Base-by-base conservation (phyloP, 2,888 invertebrate genomes). In the Morpho deidamia region DNA sequence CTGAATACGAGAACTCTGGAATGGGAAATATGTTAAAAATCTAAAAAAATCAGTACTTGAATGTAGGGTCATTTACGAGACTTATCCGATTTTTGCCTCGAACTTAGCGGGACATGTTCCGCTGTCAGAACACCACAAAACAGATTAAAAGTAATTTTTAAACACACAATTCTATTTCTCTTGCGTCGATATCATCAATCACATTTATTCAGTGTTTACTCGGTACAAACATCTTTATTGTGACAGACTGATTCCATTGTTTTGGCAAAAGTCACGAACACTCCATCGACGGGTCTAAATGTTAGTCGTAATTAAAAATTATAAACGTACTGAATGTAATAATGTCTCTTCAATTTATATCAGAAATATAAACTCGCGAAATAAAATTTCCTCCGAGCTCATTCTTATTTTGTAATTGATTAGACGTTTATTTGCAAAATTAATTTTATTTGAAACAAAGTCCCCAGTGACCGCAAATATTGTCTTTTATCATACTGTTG, bases 221-320 rank as follows among this genome's bases (percentile, higher is more conserved):
- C 76, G 74, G 67, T 74, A 76, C 74, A 74, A 71, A 65, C 62
- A 67, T 80, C 76, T 78, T 70, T 68, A 64, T 61, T 57, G 63
- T 74, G 72, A 76, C 76, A 67, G 65, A 54, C 33, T 81, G 76
- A 89, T 76, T 81, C 86, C 64, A 70, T 75, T 87, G 88, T 89
- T 88, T 86, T 86, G 74, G 69, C 60, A 72, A 78, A 85, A 86
- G 86, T 86, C 88, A 89, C 88, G 88, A 69, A 70, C 78, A 33
- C 57, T 62, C 76, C 39, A 59, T 59, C 45, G 51, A 81, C 78
- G 66, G 76, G 70, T 60, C 56, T 64, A 68, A 64, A 71, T 71
- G 68, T 58, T 65, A 64, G 71, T 68, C 64, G 69, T 71, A 71
- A 78, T 78, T 79, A 75, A 74, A 78, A 76, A 76, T 76, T 70